A percentile compares a stretch with the other conserved stretches of the same genome.
Conservation (phyloP, 2,797 vertebrate species). For the Syncerus caffer region DNA sequence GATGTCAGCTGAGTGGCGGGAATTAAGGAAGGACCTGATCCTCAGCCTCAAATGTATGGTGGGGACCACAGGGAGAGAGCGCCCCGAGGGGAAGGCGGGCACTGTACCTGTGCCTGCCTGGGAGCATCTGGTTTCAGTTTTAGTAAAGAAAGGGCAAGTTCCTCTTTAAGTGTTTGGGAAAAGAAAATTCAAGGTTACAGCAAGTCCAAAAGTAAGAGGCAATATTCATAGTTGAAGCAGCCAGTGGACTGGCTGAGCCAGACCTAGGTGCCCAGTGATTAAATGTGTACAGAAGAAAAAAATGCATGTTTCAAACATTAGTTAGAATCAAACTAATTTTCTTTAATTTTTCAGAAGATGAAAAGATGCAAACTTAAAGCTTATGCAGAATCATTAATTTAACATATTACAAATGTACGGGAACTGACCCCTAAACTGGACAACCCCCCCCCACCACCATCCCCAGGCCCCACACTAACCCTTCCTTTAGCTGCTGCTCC, state of each 20-base stretch:
- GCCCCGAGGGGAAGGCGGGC: background rate
- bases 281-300: background rate
- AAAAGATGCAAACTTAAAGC: background rate
- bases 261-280: background rate
- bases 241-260: background rate
- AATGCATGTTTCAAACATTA: background rate
- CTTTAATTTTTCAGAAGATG: background rate
- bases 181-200: background rate
- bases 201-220: background rate
- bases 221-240: background rate
- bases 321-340: background rate
- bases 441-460: background rate
- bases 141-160: background rate
- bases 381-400: background rate
- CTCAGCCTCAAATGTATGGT: accelerated
- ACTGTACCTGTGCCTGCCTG: background rate
- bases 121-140: background rate
- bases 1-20: background rate
- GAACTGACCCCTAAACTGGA: background rate
- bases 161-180: background rate
- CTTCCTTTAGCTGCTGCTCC: background rate
- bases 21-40: background rate
- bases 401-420: background rate
- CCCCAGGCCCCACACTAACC: too few relatives aligned
- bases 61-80: accelerated